phyloP scores from a whole-genome alignment of 1,140 invertebrate genomes.

The Drosophila sturtevanti region DNA sequence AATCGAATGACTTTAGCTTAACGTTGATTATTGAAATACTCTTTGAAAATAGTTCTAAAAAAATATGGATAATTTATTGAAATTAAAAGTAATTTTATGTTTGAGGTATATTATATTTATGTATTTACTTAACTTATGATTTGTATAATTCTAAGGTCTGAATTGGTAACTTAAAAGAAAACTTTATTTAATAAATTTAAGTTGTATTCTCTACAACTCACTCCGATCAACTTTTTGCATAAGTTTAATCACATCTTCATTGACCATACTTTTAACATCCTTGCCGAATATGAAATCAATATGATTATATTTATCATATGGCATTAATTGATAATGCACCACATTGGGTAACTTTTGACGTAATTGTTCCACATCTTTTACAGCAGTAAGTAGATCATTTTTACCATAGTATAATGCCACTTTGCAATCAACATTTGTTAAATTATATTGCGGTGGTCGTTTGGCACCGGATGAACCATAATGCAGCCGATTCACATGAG shows the following conservation, averaged over 20 bases:
- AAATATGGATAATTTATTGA: no score
- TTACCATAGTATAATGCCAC: constrained; percentile 58
- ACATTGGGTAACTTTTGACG: constrained; percentile 81
- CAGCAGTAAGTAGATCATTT: constrained; percentile 44
- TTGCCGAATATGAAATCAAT: constrained; percentile 84
- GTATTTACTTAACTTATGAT: no score
- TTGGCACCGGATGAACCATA: constrained; percentile 22
- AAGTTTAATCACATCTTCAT: constrained; percentile 75
- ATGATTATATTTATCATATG: constrained; percentile 83
- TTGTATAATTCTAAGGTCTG: no score
- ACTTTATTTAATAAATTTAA: no score
- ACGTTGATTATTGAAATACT: no score
- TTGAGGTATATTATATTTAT: no score
- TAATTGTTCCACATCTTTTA: constrained; percentile 70
- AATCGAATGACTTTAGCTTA: no score
- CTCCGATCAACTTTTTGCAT: constrained; percentile 67
- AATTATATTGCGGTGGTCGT: constrained; percentile 47
- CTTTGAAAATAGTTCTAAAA: no score
- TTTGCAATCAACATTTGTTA: constrained; percentile 56
- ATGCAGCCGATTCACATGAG: constrained; percentile 15
- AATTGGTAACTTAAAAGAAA: no score
- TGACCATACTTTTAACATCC: constrained; percentile 81
- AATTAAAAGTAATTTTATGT: no score
- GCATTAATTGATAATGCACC: constrained; percentile 78
- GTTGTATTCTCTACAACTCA: constrained; percentile 28